Evolutionary conservation across 2,888 invertebrate genomes (phyloP).

Genomic region (Tetragonula carbonaria): DNA sequence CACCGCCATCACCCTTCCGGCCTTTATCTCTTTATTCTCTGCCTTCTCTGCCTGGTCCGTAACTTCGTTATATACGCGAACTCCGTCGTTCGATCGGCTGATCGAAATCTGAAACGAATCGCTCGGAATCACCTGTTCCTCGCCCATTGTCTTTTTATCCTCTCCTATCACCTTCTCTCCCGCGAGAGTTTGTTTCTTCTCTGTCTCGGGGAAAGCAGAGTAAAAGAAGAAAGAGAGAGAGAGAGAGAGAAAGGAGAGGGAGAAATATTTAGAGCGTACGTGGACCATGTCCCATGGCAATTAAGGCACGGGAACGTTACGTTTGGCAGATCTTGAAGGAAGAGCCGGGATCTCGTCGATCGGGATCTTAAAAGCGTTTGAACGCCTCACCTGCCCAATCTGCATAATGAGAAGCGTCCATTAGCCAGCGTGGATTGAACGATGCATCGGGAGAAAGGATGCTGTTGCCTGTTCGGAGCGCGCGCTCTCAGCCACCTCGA

Average conservation of each 20-base stretch:
- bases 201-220: not conserved
- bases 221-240: not conserved
- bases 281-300: constrained; percentile 40
- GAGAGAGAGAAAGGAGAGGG: not conserved
- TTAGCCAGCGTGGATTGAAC: constrained; percentile 62
- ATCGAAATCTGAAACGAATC: constrained; percentile 56
- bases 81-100: constrained; percentile 23
- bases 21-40: constrained; percentile 48
- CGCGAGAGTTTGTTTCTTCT: constrained; percentile 14
- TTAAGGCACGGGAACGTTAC: constrained; percentile 53
- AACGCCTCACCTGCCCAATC: constrained; percentile 71
- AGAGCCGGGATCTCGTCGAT: constrained; percentile 54
- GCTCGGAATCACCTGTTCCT: constrained; percentile 43
- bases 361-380: constrained; percentile 73
- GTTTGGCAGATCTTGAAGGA: constrained; percentile 39
- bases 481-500: constrained; percentile 65
- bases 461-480: constrained; percentile 58
- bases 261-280: constrained; percentile 38
- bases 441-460: constrained; percentile 25
- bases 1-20: constrained; percentile 3
- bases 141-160: not conserved
- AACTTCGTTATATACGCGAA: constrained; percentile 56
- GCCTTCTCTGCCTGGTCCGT: constrained; percentile 38
- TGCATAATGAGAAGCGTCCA: constrained; percentile 76
- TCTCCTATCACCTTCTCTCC: not conserved